A percentile compares a stretch with the other conserved stretches of the same genome.
These are phyloP conservation scores for Mythimna pallens DNA, from an alignment of 2,888 invertebrate genomes.

Conservation along the genomic window DNA sequence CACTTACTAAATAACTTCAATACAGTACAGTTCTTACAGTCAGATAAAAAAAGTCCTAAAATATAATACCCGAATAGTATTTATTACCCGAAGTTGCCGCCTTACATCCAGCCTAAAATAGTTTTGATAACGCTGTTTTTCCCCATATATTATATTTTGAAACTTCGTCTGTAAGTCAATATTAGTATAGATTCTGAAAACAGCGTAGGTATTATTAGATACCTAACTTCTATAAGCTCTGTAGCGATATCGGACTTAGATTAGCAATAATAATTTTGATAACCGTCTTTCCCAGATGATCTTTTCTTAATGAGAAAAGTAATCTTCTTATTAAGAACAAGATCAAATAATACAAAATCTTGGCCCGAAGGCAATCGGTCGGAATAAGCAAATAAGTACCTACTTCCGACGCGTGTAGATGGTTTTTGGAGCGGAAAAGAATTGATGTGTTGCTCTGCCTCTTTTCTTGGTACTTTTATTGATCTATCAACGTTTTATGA, in stretches of 20 bases:
- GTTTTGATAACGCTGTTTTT: too few species aligned
- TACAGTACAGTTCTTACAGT: too few species aligned
- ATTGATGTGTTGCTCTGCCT: conserved; percentile 42
- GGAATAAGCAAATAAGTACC: conserved; percentile 48
- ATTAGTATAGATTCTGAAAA: too few species aligned
- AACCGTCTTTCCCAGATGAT: conserved; percentile 15
- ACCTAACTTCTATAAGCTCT: background rate
- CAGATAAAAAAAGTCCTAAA: too few species aligned
- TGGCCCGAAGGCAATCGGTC: conserved; percentile 34
- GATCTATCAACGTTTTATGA: conserved; percentile 33
- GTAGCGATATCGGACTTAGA: background rate
- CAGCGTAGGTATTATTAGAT: background rate
- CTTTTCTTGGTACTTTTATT: conserved; percentile 31
- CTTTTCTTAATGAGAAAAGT: conserved; percentile 28
- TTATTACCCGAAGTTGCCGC: too few species aligned
- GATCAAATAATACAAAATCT: conserved; percentile 33
- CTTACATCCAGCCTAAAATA: too few species aligned
- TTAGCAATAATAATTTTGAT: conserved; percentile 1
- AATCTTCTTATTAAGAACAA: conserved; percentile 27
- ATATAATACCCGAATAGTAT: too few species aligned
- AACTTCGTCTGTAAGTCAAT: too few species aligned
- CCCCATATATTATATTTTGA: too few species aligned
- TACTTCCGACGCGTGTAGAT: conserved; percentile 43
- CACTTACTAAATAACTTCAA: too few species aligned
- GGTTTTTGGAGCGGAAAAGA: conserved; percentile 61